Conservation (phyloP, 2,888 invertebrate species). For the Perdita meconis region DNA sequence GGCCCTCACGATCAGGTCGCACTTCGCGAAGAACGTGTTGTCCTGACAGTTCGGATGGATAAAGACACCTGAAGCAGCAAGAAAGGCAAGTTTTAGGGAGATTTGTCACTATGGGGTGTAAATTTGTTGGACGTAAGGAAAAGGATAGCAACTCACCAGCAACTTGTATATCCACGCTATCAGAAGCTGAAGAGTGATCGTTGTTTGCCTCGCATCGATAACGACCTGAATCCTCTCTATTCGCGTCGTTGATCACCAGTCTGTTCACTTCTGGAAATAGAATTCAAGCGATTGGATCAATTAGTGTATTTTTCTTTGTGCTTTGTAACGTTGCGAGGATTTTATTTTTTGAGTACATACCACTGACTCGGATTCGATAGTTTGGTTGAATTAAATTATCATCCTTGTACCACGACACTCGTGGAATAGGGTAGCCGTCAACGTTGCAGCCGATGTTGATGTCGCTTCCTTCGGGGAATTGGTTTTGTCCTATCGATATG, state of each 20-base stretch:
- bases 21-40: constrained; percentile 95
- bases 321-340: background rate
- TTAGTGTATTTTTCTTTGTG: background rate
- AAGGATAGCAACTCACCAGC: constrained; percentile 92
- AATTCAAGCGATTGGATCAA: constrained; percentile 23
- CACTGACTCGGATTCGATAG: constrained; percentile 88
- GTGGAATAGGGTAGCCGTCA: constrained; percentile 91
- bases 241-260: constrained; percentile 88
- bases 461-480: constrained; percentile 88
- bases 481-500: constrained; percentile 86
- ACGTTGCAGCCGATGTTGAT: constrained; percentile 90
- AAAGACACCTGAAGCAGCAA: constrained; percentile 87
- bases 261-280: constrained; percentile 87
- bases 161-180: constrained; percentile 89
- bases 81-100: too few species aligned
- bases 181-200: constrained; percentile 88
- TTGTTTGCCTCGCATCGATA: constrained; percentile 95
- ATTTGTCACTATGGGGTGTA: too few species aligned
- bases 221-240: constrained; percentile 89
- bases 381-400: constrained; percentile 86
- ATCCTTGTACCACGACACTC: constrained; percentile 93
- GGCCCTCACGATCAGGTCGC: constrained; percentile 93
- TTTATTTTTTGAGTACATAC: constrained; percentile 83
- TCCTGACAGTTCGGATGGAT: constrained; percentile 94
- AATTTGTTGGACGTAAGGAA: too few species aligned